These are phyloP conservation scores for Bagarius yarrelli DNA, from an alignment of 2,113 vertebrate species.

Conservation along the genomic window DNA sequence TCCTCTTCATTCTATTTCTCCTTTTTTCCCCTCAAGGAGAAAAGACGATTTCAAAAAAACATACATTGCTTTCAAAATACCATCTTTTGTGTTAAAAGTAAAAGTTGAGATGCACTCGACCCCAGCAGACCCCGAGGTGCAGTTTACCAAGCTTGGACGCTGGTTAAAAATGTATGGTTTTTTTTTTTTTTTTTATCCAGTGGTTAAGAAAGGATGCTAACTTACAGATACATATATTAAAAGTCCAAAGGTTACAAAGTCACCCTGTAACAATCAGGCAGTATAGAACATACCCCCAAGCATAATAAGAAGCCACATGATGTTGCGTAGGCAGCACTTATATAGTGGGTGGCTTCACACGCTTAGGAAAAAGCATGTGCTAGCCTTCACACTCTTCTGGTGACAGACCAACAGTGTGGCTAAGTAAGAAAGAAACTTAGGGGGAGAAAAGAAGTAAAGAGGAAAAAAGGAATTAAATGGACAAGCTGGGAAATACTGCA, in stretches of 20 bases:
- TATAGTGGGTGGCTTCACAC: constrained; percentile 32
- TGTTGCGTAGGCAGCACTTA: constrained; percentile 28
- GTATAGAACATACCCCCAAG: constrained; percentile 18
- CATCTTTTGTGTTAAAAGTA: neutral
- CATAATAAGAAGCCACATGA: constrained; percentile 16
- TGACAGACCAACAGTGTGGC: constrained; percentile 15
- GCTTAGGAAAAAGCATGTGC: constrained; percentile 29
- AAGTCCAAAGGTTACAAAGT: constrained; percentile 29
- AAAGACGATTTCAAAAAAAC: neutral
- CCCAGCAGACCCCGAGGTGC: neutral
- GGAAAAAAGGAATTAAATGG: neutral
- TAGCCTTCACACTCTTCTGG: constrained; percentile 22
- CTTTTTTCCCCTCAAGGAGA: neutral
- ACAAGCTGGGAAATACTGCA: neutral
- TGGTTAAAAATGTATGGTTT: too few species aligned
- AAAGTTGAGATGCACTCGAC: neutral
- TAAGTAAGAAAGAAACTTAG: neutral
- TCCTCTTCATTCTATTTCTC: constrained; percentile 2
- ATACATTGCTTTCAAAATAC: neutral
- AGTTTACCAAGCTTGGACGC: neutral
- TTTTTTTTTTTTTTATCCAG: neutral
- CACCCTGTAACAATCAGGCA: constrained; percentile 24
- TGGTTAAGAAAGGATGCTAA: neutral
- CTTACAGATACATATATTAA: constrained; percentile 16
- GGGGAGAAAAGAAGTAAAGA: neutral